Percentiles rank a stretch among this genome's conserved stretches.
phyloP scores from a whole-genome alignment of 2,888 invertebrate genomes.

The Tanaodytes sp. region DNA sequence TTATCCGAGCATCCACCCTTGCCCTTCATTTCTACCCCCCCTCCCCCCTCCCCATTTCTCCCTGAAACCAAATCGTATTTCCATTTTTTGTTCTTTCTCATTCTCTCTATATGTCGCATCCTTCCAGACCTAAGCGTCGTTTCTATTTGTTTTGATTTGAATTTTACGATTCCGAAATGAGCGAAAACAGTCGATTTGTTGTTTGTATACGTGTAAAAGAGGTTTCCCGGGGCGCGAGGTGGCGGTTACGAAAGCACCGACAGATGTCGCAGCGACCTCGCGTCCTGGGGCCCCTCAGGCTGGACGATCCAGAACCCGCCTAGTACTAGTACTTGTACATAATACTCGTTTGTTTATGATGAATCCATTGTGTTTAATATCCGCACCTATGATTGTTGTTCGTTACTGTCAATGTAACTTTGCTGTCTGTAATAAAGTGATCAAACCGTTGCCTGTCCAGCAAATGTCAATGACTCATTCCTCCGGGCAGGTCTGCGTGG shows the following conservation, averaged over 20 bases:
- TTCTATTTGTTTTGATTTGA: too few relatives aligned
- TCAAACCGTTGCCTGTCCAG: slow-evolving; percentile 42
- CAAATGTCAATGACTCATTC: slow-evolving; percentile 23
- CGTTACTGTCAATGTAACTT: slow-evolving; percentile 60
- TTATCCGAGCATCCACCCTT: slow-evolving; percentile 20
- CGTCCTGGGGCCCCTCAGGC: slow-evolving; percentile 18
- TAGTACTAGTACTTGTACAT: slow-evolving; percentile 46
- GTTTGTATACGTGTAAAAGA: too few relatives aligned
- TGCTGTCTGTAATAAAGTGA: slow-evolving; percentile 61
- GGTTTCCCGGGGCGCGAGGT: slow-evolving; percentile 18
- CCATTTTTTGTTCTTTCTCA: too few relatives aligned
- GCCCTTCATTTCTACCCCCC: background rate
- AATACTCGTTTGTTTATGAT: slow-evolving; percentile 44
- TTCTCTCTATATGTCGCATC: too few relatives aligned
- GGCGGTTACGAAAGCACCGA: too few relatives aligned
- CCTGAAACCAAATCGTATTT: too few relatives aligned
- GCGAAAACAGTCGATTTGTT: background rate
- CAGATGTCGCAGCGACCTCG: background rate
- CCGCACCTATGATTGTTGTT: slow-evolving; percentile 57
- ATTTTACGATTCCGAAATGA: too few relatives aligned
- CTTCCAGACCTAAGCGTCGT: too few relatives aligned
- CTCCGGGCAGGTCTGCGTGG: background rate
- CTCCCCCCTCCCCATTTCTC: background rate
- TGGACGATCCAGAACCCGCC: slow-evolving; percentile 19
- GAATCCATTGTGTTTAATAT: slow-evolving; percentile 48